Evolutionary conservation across 2,797 vertebrate species (phyloP).

Genomic region (Eulemur mongoz): DNA sequence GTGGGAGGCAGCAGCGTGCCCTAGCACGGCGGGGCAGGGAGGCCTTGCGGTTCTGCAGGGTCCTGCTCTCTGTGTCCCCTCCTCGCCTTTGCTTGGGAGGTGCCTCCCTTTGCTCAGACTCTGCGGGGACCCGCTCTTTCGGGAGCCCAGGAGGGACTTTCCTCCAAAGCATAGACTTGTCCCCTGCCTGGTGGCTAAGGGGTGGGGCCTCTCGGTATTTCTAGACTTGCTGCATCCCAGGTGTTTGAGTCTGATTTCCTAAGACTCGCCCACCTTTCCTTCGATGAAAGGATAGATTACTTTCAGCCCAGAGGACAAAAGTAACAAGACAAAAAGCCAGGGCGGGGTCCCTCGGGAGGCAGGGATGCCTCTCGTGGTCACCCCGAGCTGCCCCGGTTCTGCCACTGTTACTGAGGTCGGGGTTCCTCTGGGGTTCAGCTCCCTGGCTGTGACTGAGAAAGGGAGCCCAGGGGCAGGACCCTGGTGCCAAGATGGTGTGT

Average conservation of each 20-base stretch:
- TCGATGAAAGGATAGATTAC: background rate
- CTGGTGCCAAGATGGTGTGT: background rate
- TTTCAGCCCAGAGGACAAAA: background rate
- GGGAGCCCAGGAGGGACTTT: background rate
- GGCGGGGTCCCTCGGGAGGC: background rate
- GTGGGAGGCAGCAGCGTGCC: background rate
- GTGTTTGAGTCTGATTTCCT: background rate
- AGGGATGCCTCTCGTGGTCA: accelerated
- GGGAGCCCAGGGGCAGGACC: background rate
- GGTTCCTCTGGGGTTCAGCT: background rate
- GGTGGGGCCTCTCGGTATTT: background rate
- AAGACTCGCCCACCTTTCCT: background rate
- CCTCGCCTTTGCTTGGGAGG: accelerated
- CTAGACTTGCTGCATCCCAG: background rate
- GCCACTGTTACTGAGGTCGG: accelerated
- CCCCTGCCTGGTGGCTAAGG: background rate
- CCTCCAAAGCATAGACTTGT: background rate
- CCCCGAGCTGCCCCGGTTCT: background rate
- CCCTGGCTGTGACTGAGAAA: too few species aligned
- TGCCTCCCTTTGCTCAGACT: background rate
- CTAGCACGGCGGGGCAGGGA: too few species aligned
- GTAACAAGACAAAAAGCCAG: background rate
- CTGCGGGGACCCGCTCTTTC: background rate
- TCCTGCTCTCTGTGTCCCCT: accelerated
- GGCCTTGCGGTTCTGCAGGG: too few species aligned